Evolutionary conservation across 1,140 invertebrate genomes (phyloP).

Genomic region (Phthorimaea operculella): DNA sequence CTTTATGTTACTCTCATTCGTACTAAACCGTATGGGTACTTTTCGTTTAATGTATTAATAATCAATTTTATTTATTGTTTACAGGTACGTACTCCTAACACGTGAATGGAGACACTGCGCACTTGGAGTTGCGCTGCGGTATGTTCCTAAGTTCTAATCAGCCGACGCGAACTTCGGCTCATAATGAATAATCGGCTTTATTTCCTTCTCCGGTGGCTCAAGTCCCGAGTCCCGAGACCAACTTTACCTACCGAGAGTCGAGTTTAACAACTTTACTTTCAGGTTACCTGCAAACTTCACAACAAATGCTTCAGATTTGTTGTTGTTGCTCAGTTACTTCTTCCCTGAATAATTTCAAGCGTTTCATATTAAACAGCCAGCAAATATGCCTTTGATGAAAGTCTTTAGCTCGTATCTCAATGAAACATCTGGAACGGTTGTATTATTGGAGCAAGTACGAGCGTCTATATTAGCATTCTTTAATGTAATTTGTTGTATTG

Average conservation of each 20-base stretch:
- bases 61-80: background rate
- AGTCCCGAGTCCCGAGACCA: background rate
- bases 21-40: too few species aligned
- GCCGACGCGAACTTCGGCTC: background rate
- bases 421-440: too few species aligned
- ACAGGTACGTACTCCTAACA: background rate
- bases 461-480: too few species aligned
- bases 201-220: background rate
- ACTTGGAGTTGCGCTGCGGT: background rate
- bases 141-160: background rate
- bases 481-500: too few species aligned
- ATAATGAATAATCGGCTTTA: background rate
- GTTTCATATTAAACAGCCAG: background rate
- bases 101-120: background rate
- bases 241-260: too few species aligned
- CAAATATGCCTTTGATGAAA: too few species aligned
- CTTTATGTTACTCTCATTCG: too few species aligned
- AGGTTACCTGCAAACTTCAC: background rate
- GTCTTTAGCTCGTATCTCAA: too few species aligned
- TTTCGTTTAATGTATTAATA: too few species aligned
- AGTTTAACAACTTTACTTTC: background rate
- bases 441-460: too few species aligned
- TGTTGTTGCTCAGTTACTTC: background rate
- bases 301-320: constrained; percentile 1
- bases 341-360: background rate